Base-by-base conservation (phyloP, 2,113 vertebrate genomes). In the Caranx ignobilis region DNA sequence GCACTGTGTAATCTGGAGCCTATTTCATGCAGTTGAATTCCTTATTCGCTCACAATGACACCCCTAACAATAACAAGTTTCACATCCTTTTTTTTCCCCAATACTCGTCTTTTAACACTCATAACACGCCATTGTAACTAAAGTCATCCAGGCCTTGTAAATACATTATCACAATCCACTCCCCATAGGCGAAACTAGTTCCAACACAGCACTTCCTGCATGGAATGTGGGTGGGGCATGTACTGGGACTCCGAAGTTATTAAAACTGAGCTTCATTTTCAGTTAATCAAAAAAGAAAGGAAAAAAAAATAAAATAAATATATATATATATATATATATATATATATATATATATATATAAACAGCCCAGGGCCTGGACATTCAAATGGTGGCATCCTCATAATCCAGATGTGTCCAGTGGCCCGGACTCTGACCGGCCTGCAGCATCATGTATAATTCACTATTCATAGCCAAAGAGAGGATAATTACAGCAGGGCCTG, bases 391-490 rank as follows among this genome's bases (percentile, higher is more conserved):
- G 75, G 18, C 65, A 60, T 81, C 66, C 66, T 67, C 47, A 87
- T 79, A 75, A 81, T 85, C 77, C 71, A 77, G 80, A 77, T 82
- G 71, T 83, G 68, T 77, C 84, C 74, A 75, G 69, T 80, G 69
- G 70, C 52, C 70, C 4, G 18, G 48, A 81, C 83, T 81, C 57
- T 70, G 41, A 61, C 48, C 9, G 52, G 68, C 59, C 77, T 84
- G 79, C 75, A 81, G 77, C 62, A 67, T 87, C 71, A 88, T 89
- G 78, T 83, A 86, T 83, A 81, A 89, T 87, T 84, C 68, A 86
- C 62, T 66, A 75, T 85, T 88, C 72, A 78, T 65, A 77, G 59
- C 76, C 66, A 85, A 77, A 74, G 52, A 66, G 74, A 55, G 80
- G 69, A 74, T 85, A 63, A 87, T 77, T 81, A 84, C 52, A 57